Evolutionary conservation across 2,797 vertebrate genomes (phyloP).

Genomic region (Pelochelys cantorii): DNA sequence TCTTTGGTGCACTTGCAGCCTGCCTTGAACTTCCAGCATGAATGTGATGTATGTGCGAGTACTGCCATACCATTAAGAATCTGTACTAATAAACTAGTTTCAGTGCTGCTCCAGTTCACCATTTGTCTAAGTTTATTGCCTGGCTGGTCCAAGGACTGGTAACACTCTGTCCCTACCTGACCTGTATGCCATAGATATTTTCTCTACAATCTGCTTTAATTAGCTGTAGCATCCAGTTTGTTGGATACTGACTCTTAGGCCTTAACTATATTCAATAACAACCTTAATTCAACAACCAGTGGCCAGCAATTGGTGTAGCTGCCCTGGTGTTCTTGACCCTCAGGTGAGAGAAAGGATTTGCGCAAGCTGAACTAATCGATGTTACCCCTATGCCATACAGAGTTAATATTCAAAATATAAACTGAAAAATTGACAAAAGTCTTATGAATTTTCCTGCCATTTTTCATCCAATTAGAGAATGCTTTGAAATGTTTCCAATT

Average conservation of each 20-base stretch:
- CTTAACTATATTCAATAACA: not conserved
- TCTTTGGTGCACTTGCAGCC: too few species aligned
- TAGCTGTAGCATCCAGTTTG: not conserved
- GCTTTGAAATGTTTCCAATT: not conserved
- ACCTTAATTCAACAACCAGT: not conserved
- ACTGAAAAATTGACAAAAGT: not conserved
- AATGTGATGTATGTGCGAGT: too few species aligned
- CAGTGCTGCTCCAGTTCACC: too few species aligned
- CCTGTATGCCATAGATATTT: not conserved
- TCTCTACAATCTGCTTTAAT: not conserved
- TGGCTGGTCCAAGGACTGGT: too few species aligned
- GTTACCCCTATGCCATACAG: not conserved
- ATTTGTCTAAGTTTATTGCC: too few species aligned
- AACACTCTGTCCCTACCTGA: not conserved
- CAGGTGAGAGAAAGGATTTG: not conserved
- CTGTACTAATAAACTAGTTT: too few species aligned
- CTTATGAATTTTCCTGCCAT: not conserved
- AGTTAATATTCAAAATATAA: not conserved
- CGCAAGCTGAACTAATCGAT: not conserved
- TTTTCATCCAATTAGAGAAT: not conserved
- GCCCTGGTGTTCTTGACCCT: not conserved
- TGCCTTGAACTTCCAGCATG: too few species aligned
- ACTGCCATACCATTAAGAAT: too few species aligned
- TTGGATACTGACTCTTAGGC: not conserved
- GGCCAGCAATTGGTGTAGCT: accelerated